Evolutionary conservation across 1,140 invertebrate species (phyloP), one percentile per base, ranked within the genome.

Genomic region (Platyura marginata): DNA sequence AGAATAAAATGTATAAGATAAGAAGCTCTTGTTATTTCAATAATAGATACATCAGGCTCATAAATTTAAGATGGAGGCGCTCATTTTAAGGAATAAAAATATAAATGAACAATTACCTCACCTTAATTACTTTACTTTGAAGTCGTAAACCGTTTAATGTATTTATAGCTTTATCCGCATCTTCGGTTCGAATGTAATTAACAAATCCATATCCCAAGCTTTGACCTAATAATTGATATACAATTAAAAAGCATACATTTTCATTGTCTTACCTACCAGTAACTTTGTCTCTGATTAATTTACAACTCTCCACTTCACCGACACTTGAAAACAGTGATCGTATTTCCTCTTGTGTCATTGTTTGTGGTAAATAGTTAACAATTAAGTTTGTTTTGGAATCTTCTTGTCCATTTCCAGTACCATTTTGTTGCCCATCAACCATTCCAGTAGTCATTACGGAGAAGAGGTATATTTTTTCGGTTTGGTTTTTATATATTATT

Each of bases 91-190:
- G 13, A 29, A 29, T 13, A 13, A 29, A 29, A 29, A 8, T 29
- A 8, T 6, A 8, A 13, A 8, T 29, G 6, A 8, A 29, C 6
- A 9, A 36, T 11, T 18, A 11, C 10, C 15, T 16, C 15, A 90
- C 85, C 78, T 90, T 90, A 52, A 90, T 88, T 44, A 81, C 83
- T 69, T 90, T 90, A 65, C 89, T 89, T 62, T 89, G 84, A 48
- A 90, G 68, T 52, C 81, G 67, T 47, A 90, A 66, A 43, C 84
- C 83, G 66, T 90, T 88, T 41, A 90, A 66, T 44, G 81, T 82
- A 59, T 79, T 81, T 44, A 89, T 83, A 39, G 86, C 86, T 62
- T 85, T 82, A 48, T 83, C 79, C 34, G 86, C 86, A 66, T 89
- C 83, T 60, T 85, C 80, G 34, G 75, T 65, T 47, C 77, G 68